Base-by-base conservation (phyloP, 2,888 invertebrate species). In the Diachrysia chrysitis region DNA sequence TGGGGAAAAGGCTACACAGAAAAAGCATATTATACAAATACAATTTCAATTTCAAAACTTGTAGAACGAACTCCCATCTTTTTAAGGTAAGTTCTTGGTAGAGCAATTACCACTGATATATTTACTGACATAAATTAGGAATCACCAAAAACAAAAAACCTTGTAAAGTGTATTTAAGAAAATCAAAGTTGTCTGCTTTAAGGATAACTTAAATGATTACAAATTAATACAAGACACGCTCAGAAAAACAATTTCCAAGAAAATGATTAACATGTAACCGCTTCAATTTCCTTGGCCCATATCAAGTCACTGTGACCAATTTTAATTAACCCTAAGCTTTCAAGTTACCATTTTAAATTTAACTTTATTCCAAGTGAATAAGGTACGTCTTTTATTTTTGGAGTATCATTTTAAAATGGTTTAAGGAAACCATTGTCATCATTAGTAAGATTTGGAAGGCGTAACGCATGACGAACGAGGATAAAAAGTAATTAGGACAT, bases 401-500 rank as follows among this genome's bases (percentile, higher is more conserved):
- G 25, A 5, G 35, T 19, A 48, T 57, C 63, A 37, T n/a, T 4
- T 14, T 68, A 57, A 63, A 37, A 10, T 72, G 58, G 73, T 69
- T 76, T 69, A 19, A n/a, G 16, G 17, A 79, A 87, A 86, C 88
- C 84, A 86, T 87, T 82, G 89, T 85, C 87, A 88, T 89, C 87
- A 90, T 91, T 91, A 89, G 86, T 84, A 78, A 73, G 82, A 87
- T 92, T 92, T 90, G 91, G 90, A 90, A 89, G 84, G 78, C 85
- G 91, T 91, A 86, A 90, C 89, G 92, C 87, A 87, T 81, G 73
- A 81, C 82, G 85, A 82, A 76, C 83, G 79, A 84, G 85, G 87
- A 91, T 91, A 89, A 91, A 82, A 80, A 25, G 75, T 85, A 91
- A 92, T 92, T 89, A 89, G 88, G 87, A 88, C 86, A 85, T 80